Conservation (phyloP, 53 echinoderm and acorn worm genomes). For the Actinopyga echinites region DNA sequence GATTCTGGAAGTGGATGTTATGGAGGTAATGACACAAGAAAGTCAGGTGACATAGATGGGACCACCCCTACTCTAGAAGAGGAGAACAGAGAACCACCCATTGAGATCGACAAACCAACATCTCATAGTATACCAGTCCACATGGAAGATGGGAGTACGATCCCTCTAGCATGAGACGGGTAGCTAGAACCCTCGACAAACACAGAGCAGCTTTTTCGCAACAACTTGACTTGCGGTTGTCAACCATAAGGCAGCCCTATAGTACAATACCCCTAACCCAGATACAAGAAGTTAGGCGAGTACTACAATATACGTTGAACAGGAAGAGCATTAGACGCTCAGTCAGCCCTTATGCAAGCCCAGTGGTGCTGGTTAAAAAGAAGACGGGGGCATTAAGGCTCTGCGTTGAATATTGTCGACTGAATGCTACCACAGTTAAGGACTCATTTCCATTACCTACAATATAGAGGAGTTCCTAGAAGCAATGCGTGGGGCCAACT, state of each 20-base stretch:
- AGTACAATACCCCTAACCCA: slow-evolving; percentile 32
- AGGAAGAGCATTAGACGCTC: slow-evolving; percentile 46
- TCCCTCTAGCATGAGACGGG: too few species aligned
- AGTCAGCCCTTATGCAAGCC: slow-evolving; percentile 53
- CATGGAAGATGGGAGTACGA: too few species aligned
- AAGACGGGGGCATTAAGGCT: slow-evolving; percentile 47
- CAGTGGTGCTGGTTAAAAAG: slow-evolving; percentile 47
- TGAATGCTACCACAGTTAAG: slow-evolving; percentile 28
- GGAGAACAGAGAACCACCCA: too few species aligned
- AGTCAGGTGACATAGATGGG: too few species aligned
- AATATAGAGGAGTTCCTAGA: slow-evolving; percentile 50
- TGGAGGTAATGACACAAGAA: too few species aligned
- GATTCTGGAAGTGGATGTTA: too few species aligned
- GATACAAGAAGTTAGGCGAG: slow-evolving; percentile 37
- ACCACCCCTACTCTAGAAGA: too few species aligned
- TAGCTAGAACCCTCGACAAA: too few species aligned
- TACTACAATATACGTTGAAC: slow-evolving; percentile 46
- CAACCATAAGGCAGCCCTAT: slow-evolving; percentile 46
- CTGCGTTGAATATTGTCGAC: slow-evolving; percentile 39
- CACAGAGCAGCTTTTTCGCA: too few species aligned
- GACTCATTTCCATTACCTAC: slow-evolving; percentile 52
- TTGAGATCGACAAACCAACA: too few species aligned
- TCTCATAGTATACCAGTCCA: too few species aligned
- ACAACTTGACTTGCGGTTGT: too few species aligned
- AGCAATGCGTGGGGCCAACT: slow-evolving; percentile 48